Evolutionary conservation across 1,140 invertebrate genomes (phyloP).

Genomic region (Delia radicum): DNA sequence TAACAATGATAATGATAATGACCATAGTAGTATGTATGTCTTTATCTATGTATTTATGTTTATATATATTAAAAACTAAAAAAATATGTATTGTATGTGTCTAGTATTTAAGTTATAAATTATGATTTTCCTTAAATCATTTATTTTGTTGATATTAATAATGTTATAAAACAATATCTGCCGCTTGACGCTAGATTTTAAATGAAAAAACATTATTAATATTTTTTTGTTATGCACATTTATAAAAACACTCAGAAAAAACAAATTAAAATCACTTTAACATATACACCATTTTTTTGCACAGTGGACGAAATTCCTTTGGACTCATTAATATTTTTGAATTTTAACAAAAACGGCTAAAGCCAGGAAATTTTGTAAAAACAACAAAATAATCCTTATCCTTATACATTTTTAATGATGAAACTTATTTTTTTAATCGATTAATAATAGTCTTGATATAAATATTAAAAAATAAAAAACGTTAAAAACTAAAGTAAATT

Average conservation of each 20-base stretch:
- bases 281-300: background rate
- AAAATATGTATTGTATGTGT: background rate
- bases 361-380: too few relatives aligned
- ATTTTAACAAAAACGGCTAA: too few relatives aligned
- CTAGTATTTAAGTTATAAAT: background rate
- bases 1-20: background rate
- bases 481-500: too few relatives aligned
- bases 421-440: too few relatives aligned
- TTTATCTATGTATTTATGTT: slow-evolving; percentile 2
- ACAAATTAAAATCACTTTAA: background rate
- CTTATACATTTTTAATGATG: too few relatives aligned
- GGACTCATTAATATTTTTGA: too few relatives aligned
- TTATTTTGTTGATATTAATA: background rate
- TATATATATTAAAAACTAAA: background rate
- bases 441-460: too few relatives aligned
- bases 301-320: too few relatives aligned
- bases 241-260: background rate
- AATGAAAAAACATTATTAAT: background rate
- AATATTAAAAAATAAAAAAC: too few relatives aligned
- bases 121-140: background rate
- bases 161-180: background rate
- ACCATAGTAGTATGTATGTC: slow-evolving; percentile 4
- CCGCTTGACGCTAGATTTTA: background rate
- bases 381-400: too few relatives aligned
- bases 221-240: background rate